Evolutionary conservation across 2,888 invertebrate species (phyloP).

Genomic region (Mesorhabditis belari): DNA sequence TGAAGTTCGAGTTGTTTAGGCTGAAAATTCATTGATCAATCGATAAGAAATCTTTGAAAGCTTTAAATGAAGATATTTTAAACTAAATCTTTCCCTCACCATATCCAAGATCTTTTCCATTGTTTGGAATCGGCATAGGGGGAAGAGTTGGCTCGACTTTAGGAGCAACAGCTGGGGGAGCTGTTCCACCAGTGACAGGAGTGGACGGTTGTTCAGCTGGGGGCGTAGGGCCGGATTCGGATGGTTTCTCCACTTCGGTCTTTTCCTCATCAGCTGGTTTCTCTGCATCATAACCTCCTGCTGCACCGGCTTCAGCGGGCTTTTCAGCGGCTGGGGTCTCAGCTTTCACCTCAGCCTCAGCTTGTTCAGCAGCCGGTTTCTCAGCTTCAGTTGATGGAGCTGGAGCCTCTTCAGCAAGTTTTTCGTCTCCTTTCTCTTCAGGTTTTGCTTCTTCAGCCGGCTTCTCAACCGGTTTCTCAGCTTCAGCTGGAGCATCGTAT

Average conservation of each 20-base stretch:
- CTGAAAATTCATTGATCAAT: no score
- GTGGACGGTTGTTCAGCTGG: neutral
- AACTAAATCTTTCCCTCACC: no score
- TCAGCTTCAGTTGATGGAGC: neutral
- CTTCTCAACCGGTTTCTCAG: neutral
- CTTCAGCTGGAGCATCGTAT: neutral
- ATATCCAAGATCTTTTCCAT: neutral
- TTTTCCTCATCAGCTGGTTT: neutral
- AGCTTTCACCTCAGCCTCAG: neutral
- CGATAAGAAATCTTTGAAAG: no score
- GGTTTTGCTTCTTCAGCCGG: neutral
- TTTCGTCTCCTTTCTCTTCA: neutral
- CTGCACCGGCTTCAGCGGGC: neutral
- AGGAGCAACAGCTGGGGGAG: neutral
- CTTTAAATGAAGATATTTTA: no score
- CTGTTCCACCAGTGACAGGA: neutral
- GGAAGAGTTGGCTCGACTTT: neutral
- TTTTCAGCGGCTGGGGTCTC: neutral
- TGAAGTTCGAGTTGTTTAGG: no score
- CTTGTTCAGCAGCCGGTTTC: neutral
- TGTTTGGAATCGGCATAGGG: neutral
- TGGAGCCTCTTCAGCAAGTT: no score
- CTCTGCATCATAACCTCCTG: neutral
- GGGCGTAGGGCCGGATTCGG: no score
- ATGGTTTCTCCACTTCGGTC: no score